A percentile compares a stretch with the other conserved stretches of the same genome.
These are phyloP conservation scores for Burhinus oedicnemus DNA, from an alignment of 2,113 vertebrate species.

Conservation along the genomic window DNA sequence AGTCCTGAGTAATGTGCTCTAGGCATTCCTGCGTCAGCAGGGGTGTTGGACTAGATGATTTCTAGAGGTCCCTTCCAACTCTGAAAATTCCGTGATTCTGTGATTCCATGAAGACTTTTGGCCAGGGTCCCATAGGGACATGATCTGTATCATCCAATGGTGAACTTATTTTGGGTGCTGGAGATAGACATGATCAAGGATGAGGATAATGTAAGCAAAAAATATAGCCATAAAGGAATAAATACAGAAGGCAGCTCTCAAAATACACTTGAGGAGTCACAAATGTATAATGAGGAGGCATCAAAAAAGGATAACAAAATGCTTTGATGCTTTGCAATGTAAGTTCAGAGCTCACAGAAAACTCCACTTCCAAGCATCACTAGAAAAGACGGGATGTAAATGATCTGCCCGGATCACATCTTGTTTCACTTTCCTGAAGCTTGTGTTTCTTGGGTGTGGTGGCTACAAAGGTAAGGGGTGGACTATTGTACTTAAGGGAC, in stretches of 20 bases:
- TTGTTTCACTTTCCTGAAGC: neutral
- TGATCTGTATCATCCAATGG: neutral
- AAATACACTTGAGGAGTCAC: neutral
- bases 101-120: neutral
- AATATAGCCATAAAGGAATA: neutral
- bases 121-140: neutral
- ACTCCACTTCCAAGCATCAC: neutral
- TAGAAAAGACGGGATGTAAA: neutral
- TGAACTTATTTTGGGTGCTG: neutral
- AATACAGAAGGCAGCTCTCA: neutral
- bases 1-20: no score
- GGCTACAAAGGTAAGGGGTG: neutral
- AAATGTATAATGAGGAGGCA: neutral
- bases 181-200: neutral
- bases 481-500: neutral
- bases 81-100: no score
- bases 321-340: neutral
- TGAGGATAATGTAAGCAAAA: neutral
- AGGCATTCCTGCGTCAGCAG: no score
- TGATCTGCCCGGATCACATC: neutral
- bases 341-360: neutral
- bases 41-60: no score
- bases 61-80: no score
- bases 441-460: neutral
- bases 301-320: neutral